Conservation (phyloP, 1,140 invertebrate genomes). For the Ectropis grisescens region DNA sequence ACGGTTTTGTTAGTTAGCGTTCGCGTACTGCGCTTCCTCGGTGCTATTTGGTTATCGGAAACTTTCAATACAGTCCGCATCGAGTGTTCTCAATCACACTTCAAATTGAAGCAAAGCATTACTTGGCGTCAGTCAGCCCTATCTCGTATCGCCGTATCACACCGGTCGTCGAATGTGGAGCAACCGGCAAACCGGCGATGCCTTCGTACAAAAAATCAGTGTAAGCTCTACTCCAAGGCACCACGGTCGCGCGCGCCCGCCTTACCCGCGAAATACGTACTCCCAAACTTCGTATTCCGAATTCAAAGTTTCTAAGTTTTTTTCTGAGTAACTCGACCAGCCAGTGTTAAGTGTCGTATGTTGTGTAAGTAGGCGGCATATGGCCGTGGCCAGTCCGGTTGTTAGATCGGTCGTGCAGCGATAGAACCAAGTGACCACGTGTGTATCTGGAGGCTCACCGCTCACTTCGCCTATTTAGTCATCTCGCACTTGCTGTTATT, state of each 20-base stretch:
- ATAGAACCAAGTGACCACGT: slow-evolving; percentile 58
- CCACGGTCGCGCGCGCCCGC: slow-evolving; percentile 44
- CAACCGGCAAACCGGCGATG: slow-evolving; percentile 49
- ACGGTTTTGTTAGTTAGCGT: no score
- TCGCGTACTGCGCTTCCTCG: no score
- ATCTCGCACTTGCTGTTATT: slow-evolving; percentile 27
- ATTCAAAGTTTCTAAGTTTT: neutral
- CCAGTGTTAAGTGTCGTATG: slow-evolving; percentile 46
- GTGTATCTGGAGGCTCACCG: slow-evolving; percentile 46
- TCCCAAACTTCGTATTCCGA: slow-evolving; percentile 15
- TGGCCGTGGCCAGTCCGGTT: slow-evolving; percentile 45
- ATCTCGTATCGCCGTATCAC: slow-evolving; percentile 31
- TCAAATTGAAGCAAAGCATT: no score
- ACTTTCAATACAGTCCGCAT: no score
- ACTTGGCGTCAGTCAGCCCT: slow-evolving; percentile 9
- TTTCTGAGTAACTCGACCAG: slow-evolving; percentile 20
- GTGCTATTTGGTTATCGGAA: no score
- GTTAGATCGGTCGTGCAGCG: slow-evolving; percentile 37
- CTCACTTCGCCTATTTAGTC: slow-evolving; percentile 53
- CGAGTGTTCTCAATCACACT: no score
- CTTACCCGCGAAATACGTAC: slow-evolving; percentile 17
- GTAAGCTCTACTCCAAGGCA: slow-evolving; percentile 52
- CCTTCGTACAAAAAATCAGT: slow-evolving; percentile 66
- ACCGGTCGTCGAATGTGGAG: slow-evolving; percentile 63
- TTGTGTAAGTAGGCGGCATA: slow-evolving; percentile 56